Base-by-base conservation (phyloP, 1,140 invertebrate genomes). In the Araneus ventricosus region DNA sequence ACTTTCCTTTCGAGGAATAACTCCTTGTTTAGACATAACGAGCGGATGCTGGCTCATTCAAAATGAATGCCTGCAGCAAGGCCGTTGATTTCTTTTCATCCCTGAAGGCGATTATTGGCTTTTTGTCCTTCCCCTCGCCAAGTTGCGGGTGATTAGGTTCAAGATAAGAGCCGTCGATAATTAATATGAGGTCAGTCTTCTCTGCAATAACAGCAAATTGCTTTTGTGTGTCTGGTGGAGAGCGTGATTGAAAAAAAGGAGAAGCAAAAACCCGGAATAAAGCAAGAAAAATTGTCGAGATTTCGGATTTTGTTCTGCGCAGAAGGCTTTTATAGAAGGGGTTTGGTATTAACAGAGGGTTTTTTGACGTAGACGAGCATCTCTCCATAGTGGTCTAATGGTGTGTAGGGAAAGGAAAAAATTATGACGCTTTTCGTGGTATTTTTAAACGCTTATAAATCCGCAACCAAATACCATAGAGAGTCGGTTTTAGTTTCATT, bases 161-260 rank as follows among this genome's bases (percentile, higher is more conserved):
- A 22, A 22, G 59, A 61, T 63, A 6, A 4, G n/a, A n/a, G 20
- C 17, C 59, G 59, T 22, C 59, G 59, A 63, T 63, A 63, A 63
- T 63, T 63, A 63, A 63, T 63, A 63, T 4, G 59, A 63, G 59
- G 59, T 63, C n/a, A 63, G 59, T 63, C n/a, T 63, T 63, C 59
- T 24, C 59, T 6, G 22, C 59, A 63, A n/a, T 63, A 63, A 63
- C 59, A 6, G 24, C 2, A 63, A 22, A 63, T 63, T 63, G 59
- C 24, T 63, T 63, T 63, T 63, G 59, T 63, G 17, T 63, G 59
- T 22, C 59, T n/a, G 5, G n/a, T 20, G 59, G 20, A 63, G 20
- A 63, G 59, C 24, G 59, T 63, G 24, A 63, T 63, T 63, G 59
- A 63, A 63, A 63, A n/a, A n/a, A 63, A 63, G 24, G 20, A 63